These are phyloP conservation scores for Gortyna flavago DNA, from an alignment of 2,888 invertebrate genomes.

Conservation along the genomic window DNA sequence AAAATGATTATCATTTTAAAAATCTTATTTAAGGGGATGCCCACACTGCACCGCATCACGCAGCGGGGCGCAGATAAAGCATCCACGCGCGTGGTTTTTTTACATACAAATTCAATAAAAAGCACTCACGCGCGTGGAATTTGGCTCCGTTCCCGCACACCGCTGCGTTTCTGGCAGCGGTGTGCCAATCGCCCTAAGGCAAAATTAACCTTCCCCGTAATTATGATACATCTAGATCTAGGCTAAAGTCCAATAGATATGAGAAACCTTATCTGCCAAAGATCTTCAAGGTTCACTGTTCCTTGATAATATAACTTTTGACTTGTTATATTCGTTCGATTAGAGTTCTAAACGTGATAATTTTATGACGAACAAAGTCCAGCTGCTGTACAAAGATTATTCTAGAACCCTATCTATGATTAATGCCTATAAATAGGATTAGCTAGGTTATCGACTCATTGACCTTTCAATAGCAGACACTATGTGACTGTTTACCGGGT, in stretches of 20 bases:
- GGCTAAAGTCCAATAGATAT: slow-evolving; percentile 27
- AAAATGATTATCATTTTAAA: background rate
- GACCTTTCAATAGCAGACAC: slow-evolving; percentile 29
- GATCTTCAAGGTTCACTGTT: slow-evolving; percentile 14
- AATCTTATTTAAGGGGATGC: background rate
- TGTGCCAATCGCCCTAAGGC: too few relatives aligned
- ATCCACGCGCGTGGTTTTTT: too few relatives aligned
- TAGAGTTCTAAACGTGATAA: slow-evolving; percentile 29
- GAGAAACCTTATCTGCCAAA: slow-evolving; percentile 1
- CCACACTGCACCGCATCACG: too few relatives aligned
- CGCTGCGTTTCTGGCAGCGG: too few relatives aligned
- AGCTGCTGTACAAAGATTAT: slow-evolving; percentile 40
- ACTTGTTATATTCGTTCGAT: slow-evolving; percentile 6
- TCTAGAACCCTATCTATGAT: slow-evolving; percentile 42
- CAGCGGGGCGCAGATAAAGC: too few relatives aligned
- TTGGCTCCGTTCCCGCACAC: too few relatives aligned
- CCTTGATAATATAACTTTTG: slow-evolving; percentile 15
- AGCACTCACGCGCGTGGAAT: too few relatives aligned
- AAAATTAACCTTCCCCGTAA: background rate
- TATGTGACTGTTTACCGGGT: slow-evolving; percentile 9
- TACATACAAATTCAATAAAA: too few relatives aligned
- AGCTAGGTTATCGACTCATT: slow-evolving; percentile 43
- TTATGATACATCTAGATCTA: background rate
- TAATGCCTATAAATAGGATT: slow-evolving; percentile 44
- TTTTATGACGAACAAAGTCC: slow-evolving; percentile 40